These are phyloP conservation scores for Hypomecis punctinalis DNA, from an alignment of 2,888 invertebrate genomes.

Conservation along the genomic window DNA sequence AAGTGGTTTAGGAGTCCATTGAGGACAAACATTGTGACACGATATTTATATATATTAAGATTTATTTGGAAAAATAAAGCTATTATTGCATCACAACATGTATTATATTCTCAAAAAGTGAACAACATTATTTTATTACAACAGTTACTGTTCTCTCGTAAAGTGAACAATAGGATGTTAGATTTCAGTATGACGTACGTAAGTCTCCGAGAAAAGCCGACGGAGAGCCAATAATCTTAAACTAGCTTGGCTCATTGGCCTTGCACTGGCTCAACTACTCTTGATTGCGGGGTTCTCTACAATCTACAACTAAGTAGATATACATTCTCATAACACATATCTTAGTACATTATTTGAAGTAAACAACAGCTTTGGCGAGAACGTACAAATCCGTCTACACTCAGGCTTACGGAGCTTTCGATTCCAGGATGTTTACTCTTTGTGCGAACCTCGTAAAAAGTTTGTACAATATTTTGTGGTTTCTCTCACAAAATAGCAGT, in stretches of 20 bases:
- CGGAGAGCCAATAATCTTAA: conserved; percentile 52
- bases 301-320: neutral
- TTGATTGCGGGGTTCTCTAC: conserved; percentile 24
- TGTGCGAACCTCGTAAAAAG: conserved; percentile 6
- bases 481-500: conserved; percentile 15
- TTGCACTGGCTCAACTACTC: conserved; percentile 36
- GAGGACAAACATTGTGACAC: too few species aligned
- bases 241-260: conserved; percentile 11
- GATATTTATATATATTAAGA: too few species aligned
- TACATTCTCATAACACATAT: neutral
- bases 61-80: too few species aligned
- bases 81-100: too few species aligned
- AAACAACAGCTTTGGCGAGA: conserved; percentile 20
- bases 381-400: conserved; percentile 13
- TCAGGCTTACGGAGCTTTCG: conserved; percentile 22
- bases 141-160: neutral
- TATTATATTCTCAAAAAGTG: too few species aligned
- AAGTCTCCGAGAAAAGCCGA: conserved; percentile 48
- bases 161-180: too few species aligned
- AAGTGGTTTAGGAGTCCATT: too few species aligned
- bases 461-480: conserved; percentile 15
- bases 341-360: conserved; percentile 13
- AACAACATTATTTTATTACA: too few species aligned
- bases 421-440: conserved; percentile 12
- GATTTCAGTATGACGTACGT: conserved; percentile 28